Base-by-base conservation (phyloP, 1,140 invertebrate species). In the Stegodyphus mimosarum region DNA sequence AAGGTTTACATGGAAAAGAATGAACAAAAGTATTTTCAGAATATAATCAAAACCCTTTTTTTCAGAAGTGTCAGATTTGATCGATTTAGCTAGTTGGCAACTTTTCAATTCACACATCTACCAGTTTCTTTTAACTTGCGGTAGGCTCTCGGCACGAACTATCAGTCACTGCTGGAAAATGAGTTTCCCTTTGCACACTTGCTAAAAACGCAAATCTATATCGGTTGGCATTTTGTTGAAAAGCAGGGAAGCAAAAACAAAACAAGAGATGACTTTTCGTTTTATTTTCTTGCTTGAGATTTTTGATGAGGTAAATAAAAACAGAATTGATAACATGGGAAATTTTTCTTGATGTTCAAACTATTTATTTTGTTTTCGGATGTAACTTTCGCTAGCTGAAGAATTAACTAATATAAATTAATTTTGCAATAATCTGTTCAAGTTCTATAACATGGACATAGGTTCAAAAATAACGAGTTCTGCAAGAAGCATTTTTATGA, bases 51-150 rank as follows among this genome's bases (percentile, higher is more conserved):
- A 67, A 53, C 60, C 64, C 52, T 77, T 77, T 77, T 79, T 69
- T 52, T 55, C 51, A 60, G 51, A 83, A 83, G 80, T 53, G 51
- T 71, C 69, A 60, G 67, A 74, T 74, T 73, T 73, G 80, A 83
- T 83, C 80, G 80, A 83, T 83, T 69, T 52, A 72, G 52, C 51
- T 11, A 72, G 71, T 83, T 83, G 80, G 80, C 80, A 83, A 83
- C 70, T 83, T 83, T 83, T 83, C 80, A 83, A 83, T 83, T 83
- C 80, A 73, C 80, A 83, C 80, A 83, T 83, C 70, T 83, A 83
- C 80, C 80, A 83, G 52, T 74, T 71, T 73, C 50, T 83, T 83
- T 83, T 83, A 74, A 18, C 48, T 83, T 74, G 55, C 51, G 70
- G 60, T 51, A 53, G 52, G 50, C 9, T 48, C 66, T 50, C 50